These are phyloP conservation scores for Neofelis nebulosa DNA, from an alignment of 2,113 vertebrate species.

Conservation along the genomic window DNA sequence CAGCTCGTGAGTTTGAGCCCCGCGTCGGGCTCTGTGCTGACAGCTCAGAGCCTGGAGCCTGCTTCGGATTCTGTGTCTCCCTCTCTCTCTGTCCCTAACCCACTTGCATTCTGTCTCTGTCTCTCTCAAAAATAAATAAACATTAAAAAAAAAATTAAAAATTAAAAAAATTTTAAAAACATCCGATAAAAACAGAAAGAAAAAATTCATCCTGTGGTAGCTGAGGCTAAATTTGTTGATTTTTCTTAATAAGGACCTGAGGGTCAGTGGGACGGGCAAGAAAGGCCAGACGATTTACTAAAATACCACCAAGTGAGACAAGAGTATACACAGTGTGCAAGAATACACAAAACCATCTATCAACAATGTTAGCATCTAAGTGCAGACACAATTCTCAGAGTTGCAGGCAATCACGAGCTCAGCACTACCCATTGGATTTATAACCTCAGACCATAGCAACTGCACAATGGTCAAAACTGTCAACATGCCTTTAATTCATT, in stretches of 20 bases:
- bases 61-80: too few relatives aligned
- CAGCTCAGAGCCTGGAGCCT: too few relatives aligned
- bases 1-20: too few relatives aligned
- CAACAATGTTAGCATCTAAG: neutral
- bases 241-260: constrained; percentile 36
- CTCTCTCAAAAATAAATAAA: too few relatives aligned
- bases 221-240: neutral
- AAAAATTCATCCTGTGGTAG: neutral
- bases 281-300: neutral
- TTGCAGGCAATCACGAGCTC: neutral
- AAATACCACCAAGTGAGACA: neutral
- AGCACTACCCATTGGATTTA: neutral
- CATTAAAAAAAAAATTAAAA: too few relatives aligned
- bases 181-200: neutral
- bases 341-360: neutral
- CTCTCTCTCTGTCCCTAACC: too few relatives aligned
- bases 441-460: neutral
- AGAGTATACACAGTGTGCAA: neutral
- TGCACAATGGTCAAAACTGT: neutral
- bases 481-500: neutral
- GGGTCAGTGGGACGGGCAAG: neutral
- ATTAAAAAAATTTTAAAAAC: neutral
- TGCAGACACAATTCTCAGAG: neutral
- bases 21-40: too few relatives aligned
- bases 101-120: too few relatives aligned